Base-by-base conservation (phyloP, 2,797 vertebrate genomes). In the Silurus aristotelis region DNA sequence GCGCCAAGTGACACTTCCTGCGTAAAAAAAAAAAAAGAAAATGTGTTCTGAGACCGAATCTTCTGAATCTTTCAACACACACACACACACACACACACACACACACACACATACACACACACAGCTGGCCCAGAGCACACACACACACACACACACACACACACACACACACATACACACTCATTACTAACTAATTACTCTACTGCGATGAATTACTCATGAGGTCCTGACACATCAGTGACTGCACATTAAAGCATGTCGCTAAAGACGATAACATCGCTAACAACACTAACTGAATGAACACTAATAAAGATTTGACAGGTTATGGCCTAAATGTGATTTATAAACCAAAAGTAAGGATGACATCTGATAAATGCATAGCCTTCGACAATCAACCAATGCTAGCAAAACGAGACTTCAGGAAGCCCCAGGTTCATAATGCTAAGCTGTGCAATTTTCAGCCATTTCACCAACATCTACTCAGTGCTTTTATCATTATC, bases 1-100 rank as follows among this genome's bases (percentile, higher is more conserved):
- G 86, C 82, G 87, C 78, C 87, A 85, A 86, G 80, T 81, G 86
- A 86, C 83, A 85, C 76, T 83, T 64, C 75, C 76, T 85, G 71
- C 71, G 66, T 70, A n/a, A 86, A 61, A 61, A 58, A 58, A 58
- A 58, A 38, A 56, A 56, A 56, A 56, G n/a, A 10, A 87, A 81
- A 61, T 22, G 63, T 83, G 43, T 60, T 85, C 61, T 83, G 61
- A 89, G 75, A 79, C 60, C 20, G 80, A 84, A 80, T 87, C 84
- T 85, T 38, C 8, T 52, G 48, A 52, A 52, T 52, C 10, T 63
- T 38, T 10, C 52, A 46, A 82, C 78, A 72, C 55, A 82, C 31
- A 82, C 64, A 83, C 75, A 25, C 80, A 71, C 75, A 66, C 80
- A 80, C 80, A 66, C 31, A 27, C 19, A 31, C 82, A 46, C 46